Evolutionary conservation across 2,888 invertebrate genomes (phyloP), one percentile per base, ranked within the genome.

Genomic region (Agonopterix heracliana): DNA sequence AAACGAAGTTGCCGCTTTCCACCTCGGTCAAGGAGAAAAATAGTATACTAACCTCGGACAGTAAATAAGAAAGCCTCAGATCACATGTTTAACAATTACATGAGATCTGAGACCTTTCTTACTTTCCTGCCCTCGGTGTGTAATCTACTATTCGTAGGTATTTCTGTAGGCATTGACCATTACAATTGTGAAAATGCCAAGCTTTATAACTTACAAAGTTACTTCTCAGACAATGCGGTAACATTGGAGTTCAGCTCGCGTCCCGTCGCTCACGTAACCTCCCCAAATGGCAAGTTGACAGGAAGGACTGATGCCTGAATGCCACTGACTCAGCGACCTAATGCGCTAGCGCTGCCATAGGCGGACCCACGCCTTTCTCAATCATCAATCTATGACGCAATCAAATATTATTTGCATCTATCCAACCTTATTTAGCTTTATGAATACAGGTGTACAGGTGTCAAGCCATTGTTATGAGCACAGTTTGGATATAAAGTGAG

Each of bases 301-400:
- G 86, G 84, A 85, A 86, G 84, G 74, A 26, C 5, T 26, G 26
- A 26, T 26, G 26, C 26, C 26, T 26, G 26, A 26, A 26, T 26
- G 78, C 77, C 74, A 70, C 75, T 83, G 83, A 85, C 77, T 84
- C 80, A 79, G 71, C 81, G 77, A 69, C 78, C 81, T 74, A 74
- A 57, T 50, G 41, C 41, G n/a, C 41, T n/a, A n/a, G 41, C 11
- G 41, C 13, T 57, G 52, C 59, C 68, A 57, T 59, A 57, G 55
- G 54, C 61, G 55, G 59, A 59, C 68, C 72, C 71, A 63, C 72
- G 64, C 80, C 85, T 83, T 84, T 84, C 84, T 70, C 78, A 78
- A 76, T 74, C 14, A 62, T 46, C 40, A 34, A 40, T 1, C 17
- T 40, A 46, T 50, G 46, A 46, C 46, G 50, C 50, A 44, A 46